A percentile compares a stretch with the other conserved stretches of the same genome.
phyloP scores from a whole-genome alignment of 2,888 invertebrate genomes.

The Chelonus formosanus region DNA sequence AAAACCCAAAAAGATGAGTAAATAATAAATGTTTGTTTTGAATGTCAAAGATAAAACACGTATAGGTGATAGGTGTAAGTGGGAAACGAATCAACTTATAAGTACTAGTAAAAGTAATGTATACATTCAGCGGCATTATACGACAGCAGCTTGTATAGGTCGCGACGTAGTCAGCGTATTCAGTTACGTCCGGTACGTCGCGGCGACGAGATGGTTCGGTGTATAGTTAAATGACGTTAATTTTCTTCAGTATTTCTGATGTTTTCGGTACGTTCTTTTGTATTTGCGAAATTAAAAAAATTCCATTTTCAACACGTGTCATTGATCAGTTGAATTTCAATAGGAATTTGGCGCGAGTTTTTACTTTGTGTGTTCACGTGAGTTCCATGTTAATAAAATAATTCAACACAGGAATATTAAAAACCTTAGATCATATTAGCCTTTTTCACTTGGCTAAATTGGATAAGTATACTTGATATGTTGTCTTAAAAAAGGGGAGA shows the following conservation, averaged over 20 bases:
- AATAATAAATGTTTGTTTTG: no score
- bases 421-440: not conserved
- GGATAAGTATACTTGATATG: not conserved
- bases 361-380: not conserved
- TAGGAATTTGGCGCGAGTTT: slow-evolving; percentile 4
- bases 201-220: slow-evolving; percentile 52
- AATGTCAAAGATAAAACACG: no score
- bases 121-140: slow-evolving; percentile 14
- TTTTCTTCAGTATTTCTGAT: no score
- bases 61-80: no score
- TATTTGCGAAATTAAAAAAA: not conserved
- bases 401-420: no score
- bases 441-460: not conserved
- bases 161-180: slow-evolving; percentile 47
- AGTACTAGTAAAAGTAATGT: slow-evolving; percentile 16
- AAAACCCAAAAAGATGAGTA: slow-evolving; percentile 1
- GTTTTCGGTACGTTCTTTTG: not conserved
- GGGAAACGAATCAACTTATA: slow-evolving; percentile 20
- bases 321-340: not conserved
- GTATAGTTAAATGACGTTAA: no score
- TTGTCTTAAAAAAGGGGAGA: not conserved
- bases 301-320: not conserved
- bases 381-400: not conserved
- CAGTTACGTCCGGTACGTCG: slow-evolving; percentile 62
- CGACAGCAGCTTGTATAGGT: slow-evolving; percentile 4